Evolutionary conservation across 35 echinoderm and acorn worm species (phyloP).

Genomic region (Ptychodera flava): DNA sequence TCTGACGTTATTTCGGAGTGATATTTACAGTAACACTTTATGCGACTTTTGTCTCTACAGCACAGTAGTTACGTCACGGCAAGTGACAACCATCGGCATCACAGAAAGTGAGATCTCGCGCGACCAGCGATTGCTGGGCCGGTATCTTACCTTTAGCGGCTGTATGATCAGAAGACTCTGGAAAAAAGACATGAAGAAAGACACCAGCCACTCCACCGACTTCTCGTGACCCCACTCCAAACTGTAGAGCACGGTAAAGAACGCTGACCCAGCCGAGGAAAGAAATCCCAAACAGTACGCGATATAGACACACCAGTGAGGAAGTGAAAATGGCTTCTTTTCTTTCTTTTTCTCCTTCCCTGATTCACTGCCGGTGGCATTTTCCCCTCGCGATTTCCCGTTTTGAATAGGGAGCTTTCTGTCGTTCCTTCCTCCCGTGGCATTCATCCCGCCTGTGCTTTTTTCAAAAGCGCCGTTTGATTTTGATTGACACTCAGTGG

Average conservation of each 20-base stretch:
- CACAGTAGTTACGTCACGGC: no score
- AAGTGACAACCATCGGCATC: no score
- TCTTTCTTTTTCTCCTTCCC: constrained; percentile 12
- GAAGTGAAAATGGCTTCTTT: constrained; percentile 15
- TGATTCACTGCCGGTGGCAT: neutral
- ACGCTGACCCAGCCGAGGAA: constrained; percentile 30
- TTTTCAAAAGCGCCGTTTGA: neutral
- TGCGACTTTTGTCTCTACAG: no score
- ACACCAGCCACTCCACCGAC: constrained; percentile 35
- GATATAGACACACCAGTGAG: constrained; percentile 56
- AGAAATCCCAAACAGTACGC: constrained; percentile 26
- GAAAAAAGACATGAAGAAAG: constrained; percentile 52
- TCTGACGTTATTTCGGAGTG: no score
- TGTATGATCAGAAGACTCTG: constrained; percentile 48
- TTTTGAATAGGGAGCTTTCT: neutral
- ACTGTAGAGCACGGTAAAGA: constrained; percentile 58
- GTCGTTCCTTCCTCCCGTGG: neutral
- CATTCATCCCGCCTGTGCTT: neutral
- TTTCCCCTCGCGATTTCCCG: neutral
- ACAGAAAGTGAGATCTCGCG: no score
- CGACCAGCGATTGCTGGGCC: no score
- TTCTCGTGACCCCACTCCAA: constrained; percentile 58
- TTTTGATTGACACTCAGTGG: neutral
- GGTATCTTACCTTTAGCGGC: constrained; percentile 45
- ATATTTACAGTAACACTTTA: no score